Percentiles rank a stretch among this genome's conserved stretches.
phyloP scores from a whole-genome alignment of 2,888 invertebrate species.

The Phasia obesa region DNA sequence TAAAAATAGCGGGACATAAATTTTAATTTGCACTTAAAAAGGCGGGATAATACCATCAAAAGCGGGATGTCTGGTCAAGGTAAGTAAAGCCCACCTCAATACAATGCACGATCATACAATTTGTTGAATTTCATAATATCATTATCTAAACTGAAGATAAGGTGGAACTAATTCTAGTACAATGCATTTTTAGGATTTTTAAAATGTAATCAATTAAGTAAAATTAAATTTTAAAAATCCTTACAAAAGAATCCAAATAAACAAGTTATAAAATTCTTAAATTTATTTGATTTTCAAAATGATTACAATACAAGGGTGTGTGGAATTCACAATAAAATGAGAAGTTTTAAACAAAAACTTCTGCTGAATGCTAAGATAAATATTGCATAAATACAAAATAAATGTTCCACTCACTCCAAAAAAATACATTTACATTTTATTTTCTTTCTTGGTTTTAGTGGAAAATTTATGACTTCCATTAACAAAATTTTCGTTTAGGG shows the following conservation, averaged over 20 bases:
- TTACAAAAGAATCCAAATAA: background rate
- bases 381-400: constrained; percentile 1
- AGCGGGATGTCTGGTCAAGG: too few relatives aligned
- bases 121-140: too few relatives aligned
- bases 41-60: too few relatives aligned
- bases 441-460: constrained; percentile 42
- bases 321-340: background rate
- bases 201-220: too few relatives aligned
- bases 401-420: background rate
- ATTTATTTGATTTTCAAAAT: constrained; percentile 36
- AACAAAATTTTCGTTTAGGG: constrained; percentile 64
- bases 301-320: background rate
- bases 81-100: too few relatives aligned
- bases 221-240: too few relatives aligned
- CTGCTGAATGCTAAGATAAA: background rate
- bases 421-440: background rate
- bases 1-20: too few relatives aligned
- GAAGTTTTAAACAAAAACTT: constrained; percentile 16
- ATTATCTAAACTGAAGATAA: too few relatives aligned
- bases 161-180: too few relatives aligned
- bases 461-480: constrained; percentile 68
- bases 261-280: constrained; percentile 5
- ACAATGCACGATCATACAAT: too few relatives aligned
- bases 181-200: too few relatives aligned
- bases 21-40: too few relatives aligned